Percentiles rank a stretch among this genome's conserved stretches.
These are phyloP conservation scores for Gastrophryne carolinensis DNA, from an alignment of 2,797 vertebrate genomes.

Conservation along the genomic window DNA sequence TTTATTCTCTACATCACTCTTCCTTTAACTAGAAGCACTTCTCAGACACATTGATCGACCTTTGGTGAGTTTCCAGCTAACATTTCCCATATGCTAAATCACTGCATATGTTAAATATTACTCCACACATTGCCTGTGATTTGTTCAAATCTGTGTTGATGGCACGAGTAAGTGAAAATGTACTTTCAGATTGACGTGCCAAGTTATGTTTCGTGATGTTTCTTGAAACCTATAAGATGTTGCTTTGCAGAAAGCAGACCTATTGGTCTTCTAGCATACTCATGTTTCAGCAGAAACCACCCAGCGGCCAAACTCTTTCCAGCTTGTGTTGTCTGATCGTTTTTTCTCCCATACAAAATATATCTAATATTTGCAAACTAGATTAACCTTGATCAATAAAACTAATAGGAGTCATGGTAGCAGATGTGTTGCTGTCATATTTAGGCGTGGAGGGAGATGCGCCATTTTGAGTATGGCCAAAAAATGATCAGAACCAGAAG, in stretches of 20 bases:
- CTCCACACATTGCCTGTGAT: slow-evolving; percentile 19
- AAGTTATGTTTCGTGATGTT: slow-evolving; percentile 31
- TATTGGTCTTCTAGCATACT: neutral
- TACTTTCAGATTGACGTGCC: slow-evolving; percentile 24
- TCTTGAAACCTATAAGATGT: slow-evolving; percentile 10
- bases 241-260: neutral
- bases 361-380: too few species aligned
- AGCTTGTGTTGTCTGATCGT: too few species aligned
- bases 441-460: too few species aligned
- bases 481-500: too few species aligned
- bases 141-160: slow-evolving; percentile 20
- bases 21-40: slow-evolving; percentile 25
- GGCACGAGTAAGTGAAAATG: slow-evolving; percentile 11
- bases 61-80: slow-evolving; percentile 39
- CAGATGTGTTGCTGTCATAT: too few species aligned
- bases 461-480: too few species aligned
- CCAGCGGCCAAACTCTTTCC: neutral
- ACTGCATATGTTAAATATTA: slow-evolving; percentile 43
- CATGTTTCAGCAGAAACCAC: slow-evolving; percentile 9
- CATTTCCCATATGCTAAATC: slow-evolving; percentile 38
- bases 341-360: too few species aligned
- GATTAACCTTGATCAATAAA: too few species aligned
- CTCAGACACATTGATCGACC: slow-evolving; percentile 34
- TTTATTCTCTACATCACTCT: slow-evolving; percentile 24
- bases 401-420: too few species aligned